Evolutionary conservation across 2,113 vertebrate species (phyloP), one percentile per base, ranked within the genome.

Genomic region (Cyprinodon variegatus): DNA sequence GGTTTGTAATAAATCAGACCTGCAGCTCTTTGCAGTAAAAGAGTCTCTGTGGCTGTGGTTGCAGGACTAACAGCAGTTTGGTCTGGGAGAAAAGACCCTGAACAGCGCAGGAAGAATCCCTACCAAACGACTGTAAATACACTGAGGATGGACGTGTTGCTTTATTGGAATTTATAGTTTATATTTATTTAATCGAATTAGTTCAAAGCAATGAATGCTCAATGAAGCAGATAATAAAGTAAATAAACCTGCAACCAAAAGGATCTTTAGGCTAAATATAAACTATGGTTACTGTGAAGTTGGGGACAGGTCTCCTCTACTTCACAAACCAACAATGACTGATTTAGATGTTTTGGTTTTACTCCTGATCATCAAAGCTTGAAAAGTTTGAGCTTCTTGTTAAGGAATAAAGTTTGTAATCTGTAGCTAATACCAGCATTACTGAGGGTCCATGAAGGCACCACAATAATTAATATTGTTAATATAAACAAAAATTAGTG

Each of bases 71-170:
- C 68, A 61, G 38, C 74, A 53, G 53, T 67, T 60, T 45, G 83
- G 83, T 84, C 65, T 29, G 57, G 82, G 64, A 50, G 45, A 72
- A 72, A 75, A 68, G 45, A 40, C 66, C 74, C 65, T 79, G 69
- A 86, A 76, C 79, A 72, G 70, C 67, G 68, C 74, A 76, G 84
- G 53, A 77, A 73, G 64, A 61, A 71, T 73, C 61, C 60, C 75
- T 70, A 29, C 78, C 83, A 91, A 83, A 87, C 91, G 88, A 81
- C 80, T 88, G 78, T 79, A 85, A 91, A 87, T 89, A 88, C 81
- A 71, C 74, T 41, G 41, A 83, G 69, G 53, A 88, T 88, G 81
- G 89, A 81, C 76, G 83, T 53, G 68, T 81, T 90, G 29, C 29
- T 87, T 88, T 78, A 77, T 83, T 89, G 72, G 74, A 85, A 80